A percentile compares a stretch with the other conserved stretches of the same genome.
Conservation (phyloP, 2,888 invertebrate genomes). For the Cremastinae sp. region DNA sequence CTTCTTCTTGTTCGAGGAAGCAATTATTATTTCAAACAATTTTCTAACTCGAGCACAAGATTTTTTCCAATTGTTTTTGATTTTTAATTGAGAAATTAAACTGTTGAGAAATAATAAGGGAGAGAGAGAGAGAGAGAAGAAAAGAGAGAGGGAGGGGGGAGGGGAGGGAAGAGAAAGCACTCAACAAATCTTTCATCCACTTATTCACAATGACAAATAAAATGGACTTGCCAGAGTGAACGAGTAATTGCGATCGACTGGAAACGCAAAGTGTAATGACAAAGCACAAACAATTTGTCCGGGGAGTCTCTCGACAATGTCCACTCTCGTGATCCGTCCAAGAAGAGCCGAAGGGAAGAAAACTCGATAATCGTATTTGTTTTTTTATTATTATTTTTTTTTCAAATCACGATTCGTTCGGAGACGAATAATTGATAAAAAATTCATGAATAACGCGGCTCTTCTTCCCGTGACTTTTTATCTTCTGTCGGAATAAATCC, state of each 20-base stretch:
- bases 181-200: conserved; percentile 20
- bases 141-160: neutral
- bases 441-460: too few relatives aligned
- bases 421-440: neutral
- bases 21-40: neutral
- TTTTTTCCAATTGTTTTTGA: neutral
- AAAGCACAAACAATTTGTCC: conserved; percentile 43
- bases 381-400: too few relatives aligned
- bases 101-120: neutral
- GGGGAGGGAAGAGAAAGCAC: conserved; percentile 10
- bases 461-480: neutral
- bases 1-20: too few relatives aligned
- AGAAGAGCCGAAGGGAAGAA: neutral
- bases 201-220: conserved; percentile 46
- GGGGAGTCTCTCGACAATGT: conserved; percentile 9
- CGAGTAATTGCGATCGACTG: conserved; percentile 46
- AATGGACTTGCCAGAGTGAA: conserved; percentile 4
- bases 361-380: neutral
- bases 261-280: conserved; percentile 42
- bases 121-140: conserved; percentile 4
- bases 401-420: too few relatives aligned
- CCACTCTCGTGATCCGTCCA: neutral
- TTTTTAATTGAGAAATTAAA: conserved; percentile 1
- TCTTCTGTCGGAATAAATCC: neutral
- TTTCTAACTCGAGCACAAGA: neutral